Evolutionary conservation across 2,888 invertebrate genomes (phyloP).

Genomic region (Gerosis bhagava): DNA sequence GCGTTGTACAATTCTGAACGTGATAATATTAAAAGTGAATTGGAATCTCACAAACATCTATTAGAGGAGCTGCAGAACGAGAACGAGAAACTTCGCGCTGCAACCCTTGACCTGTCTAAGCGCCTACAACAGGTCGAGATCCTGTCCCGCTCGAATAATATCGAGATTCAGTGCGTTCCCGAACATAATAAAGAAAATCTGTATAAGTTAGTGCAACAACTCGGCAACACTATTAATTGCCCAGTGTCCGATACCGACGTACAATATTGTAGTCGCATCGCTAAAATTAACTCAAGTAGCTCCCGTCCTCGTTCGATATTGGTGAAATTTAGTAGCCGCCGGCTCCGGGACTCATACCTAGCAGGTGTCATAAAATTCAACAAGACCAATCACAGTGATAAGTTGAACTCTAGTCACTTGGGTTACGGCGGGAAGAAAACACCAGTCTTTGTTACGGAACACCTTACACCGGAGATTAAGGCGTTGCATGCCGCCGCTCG

Average conservation of each 20-base stretch:
- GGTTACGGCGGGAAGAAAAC: not conserved
- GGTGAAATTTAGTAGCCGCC: not conserved
- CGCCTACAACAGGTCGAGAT: too few relatives aligned
- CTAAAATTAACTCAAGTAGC: not conserved
- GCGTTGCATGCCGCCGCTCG: slow-evolving; percentile 3
- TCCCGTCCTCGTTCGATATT: not conserved
- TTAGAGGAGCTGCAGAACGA: too few relatives aligned
- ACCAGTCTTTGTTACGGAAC: slow-evolving; percentile 1
- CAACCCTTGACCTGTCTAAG: too few relatives aligned
- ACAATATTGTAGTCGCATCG: not conserved
- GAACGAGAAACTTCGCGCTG: too few relatives aligned
- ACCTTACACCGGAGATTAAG: slow-evolving; percentile 6
- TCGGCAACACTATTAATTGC: not conserved
- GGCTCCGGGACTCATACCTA: not conserved
- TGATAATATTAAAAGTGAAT: too few relatives aligned
- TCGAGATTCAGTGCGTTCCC: slow-evolving; percentile 5
- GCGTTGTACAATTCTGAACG: too few relatives aligned
- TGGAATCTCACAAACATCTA: too few relatives aligned
- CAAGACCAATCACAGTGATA: not conserved
- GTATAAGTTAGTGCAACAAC: slow-evolving; percentile 1
- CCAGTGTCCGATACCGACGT: not conserved
- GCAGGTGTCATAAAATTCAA: not conserved
- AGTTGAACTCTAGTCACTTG: slow-evolving; percentile 1
- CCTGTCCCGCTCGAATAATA: not conserved
- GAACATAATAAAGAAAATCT: slow-evolving; percentile 2